phyloP scores from a whole-genome alignment of 2,113 vertebrate species.

The Danionella cerebrum region DNA sequence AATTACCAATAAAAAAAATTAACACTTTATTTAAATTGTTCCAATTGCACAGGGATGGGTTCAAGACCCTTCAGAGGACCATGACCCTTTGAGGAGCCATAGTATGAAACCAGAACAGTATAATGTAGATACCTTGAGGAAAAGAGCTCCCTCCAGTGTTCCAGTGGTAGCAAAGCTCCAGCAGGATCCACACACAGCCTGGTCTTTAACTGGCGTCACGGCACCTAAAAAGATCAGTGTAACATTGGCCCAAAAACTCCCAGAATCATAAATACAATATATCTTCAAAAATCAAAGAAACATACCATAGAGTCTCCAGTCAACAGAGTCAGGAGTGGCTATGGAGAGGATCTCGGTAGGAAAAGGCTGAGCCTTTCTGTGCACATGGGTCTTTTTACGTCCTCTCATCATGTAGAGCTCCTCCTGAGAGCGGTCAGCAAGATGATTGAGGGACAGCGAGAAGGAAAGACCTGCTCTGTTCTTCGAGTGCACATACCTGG shows the following conservation, averaged over 20 bases:
- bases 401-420: conserved; percentile 62
- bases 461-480: conserved; percentile 66
- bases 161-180: conserved; percentile 70
- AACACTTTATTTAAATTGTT: too few relatives aligned
- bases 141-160: conserved; percentile 66
- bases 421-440: conserved; percentile 60
- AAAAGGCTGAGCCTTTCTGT: conserved; percentile 63
- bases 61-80: too few relatives aligned
- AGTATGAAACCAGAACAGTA: too few relatives aligned
- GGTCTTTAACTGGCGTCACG: conserved; percentile 67
- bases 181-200: conserved; percentile 71
- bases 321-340: conserved; percentile 60
- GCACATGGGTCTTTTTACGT: conserved; percentile 37
- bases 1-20: too few relatives aligned
- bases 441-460: conserved; percentile 63
- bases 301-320: conserved; percentile 71
- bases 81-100: too few relatives aligned
- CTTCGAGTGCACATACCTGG: conserved; percentile 70
- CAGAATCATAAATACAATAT: not conserved
- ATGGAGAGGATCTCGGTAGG: conserved; percentile 35
- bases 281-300: not conserved
- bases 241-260: not conserved
- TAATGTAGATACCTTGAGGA: conserved; percentile 58
- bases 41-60: too few relatives aligned
- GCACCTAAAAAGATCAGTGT: conserved; percentile 62